Base-by-base conservation (phyloP, 2,797 vertebrate genomes). In the Myripristis murdjan region DNA sequence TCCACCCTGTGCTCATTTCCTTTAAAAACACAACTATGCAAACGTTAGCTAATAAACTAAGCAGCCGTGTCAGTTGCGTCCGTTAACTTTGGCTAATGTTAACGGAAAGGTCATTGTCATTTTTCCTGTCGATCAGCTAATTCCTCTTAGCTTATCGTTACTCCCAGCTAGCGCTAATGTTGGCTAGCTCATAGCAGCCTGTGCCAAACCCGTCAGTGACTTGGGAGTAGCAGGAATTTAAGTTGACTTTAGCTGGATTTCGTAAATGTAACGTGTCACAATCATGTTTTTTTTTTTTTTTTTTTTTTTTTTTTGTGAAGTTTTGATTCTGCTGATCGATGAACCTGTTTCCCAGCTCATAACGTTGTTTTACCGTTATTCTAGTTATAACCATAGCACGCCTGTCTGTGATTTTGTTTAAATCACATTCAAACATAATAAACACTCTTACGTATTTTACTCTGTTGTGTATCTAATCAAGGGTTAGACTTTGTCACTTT, bases 41-140 rank as follows among this genome's bases (percentile, higher is more conserved):
- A 39, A 43, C 57, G 69, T 66, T 61, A 79, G 6, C 43, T 43
- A 56, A 58, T 55, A 43, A 75, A 81, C 59, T 1, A 14, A 54
- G 14, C 35, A 55, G 65, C 75, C 49, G n/a, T 60, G 65, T 49
- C 72, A 58, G 24, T 55, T 57, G 1, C 24, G 20, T 69, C 60
- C 69, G 15, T 75, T 31, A 53, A 67, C 68, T 81, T 75, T 53
- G 53, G 56, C 74, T 68, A 7, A 15, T 22, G 23, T 82, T 49
- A 4, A 46, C 46, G 55, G 64, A 28, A 37, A 63, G 61, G 62
- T 64, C 62, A 43, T 53, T 53, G 18, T 23, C 23, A 24, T 18
- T 62, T 22, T 48, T 28, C 16, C n/a, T 55, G 18, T 55, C 5
- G 26, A 0, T 61, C 51, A 64, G n/a, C 47, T 57, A 46, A 35